Base-by-base conservation (phyloP, 2,797 vertebrate genomes). In the Chromis chromis region DNA sequence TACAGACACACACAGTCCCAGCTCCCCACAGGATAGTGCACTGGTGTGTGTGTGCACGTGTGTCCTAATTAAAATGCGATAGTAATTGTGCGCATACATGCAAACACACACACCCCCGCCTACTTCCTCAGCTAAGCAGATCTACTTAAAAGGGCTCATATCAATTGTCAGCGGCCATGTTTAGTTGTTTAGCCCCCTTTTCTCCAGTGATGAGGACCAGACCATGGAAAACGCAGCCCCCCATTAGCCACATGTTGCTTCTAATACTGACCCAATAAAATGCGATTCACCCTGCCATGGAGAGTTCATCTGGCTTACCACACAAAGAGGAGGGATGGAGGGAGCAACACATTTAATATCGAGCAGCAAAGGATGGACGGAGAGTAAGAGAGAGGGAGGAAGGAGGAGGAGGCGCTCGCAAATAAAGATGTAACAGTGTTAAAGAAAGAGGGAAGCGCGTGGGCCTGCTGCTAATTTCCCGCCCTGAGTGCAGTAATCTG, bases 401-500 rank as follows among this genome's bases (percentile, higher is more conserved):
- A 16, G 42, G 42, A 44, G 42, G 42, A 44, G 17, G 17, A 19
- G 50, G 75, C 10, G 1, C 57, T 71, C 49, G 49, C 39, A 65
- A 79, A 81, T 75, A 81, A 79, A 87, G 76, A 85, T 70, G 61
- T 64, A 59, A 67, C 61, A 67, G 75, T 79, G 82, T 87, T 36
- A 84, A 79, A 83, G 84, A 69, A 52, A 78, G 67, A 78, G 56
- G 76, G 76, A 89, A 86, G 81, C 21, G 39, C 65, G 52, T 65
- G 80, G 88, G 88, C 76, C 93, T 94, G 94, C 92, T 89, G 92
- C 92, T 94, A 94, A 95, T 95, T 95, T 95, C 92, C 93, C 93
- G 81, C 93, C 91, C 79, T 83, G 75, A 94, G 93, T 90, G 90
- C 87, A 82, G 90, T 95, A 95, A 95, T 95, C 93, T 93, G 92